phyloP scores from a whole-genome alignment of 2,888 invertebrate genomes.

The Chrysolina oricalcia region DNA sequence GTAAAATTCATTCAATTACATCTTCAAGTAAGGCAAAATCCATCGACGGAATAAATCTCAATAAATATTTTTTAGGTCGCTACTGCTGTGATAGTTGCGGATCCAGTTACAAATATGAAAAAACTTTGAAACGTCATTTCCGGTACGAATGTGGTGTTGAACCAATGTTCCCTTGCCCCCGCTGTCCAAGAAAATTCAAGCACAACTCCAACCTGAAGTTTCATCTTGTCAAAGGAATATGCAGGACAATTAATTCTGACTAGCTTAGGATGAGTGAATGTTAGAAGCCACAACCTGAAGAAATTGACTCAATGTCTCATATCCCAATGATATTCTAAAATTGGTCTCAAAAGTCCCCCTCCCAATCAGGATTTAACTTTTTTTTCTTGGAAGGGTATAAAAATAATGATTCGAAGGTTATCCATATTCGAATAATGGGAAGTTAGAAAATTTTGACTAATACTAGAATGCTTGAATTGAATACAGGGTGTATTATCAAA shows the following conservation, averaged over 20 bases:
- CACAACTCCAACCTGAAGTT: constrained; percentile 40
- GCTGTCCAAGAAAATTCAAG: constrained; percentile 53
- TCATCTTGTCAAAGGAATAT: constrained; percentile 6
- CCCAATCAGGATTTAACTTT: too few relatives aligned
- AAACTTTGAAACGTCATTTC: constrained; percentile 53
- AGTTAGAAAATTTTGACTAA: too few relatives aligned
- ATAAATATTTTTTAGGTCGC: constrained; percentile 1
- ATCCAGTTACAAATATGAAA: constrained; percentile 48
- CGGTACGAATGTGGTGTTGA: constrained; percentile 56
- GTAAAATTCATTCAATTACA: too few relatives aligned
- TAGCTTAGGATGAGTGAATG: background rate
- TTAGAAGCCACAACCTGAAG: background rate
- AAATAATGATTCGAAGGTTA: too few relatives aligned
- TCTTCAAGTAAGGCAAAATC: background rate
- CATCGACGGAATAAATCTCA: background rate
- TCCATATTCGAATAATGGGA: too few relatives aligned
- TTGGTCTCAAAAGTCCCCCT: too few relatives aligned
- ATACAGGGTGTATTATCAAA: too few relatives aligned
- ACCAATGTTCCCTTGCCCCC: constrained; percentile 51
- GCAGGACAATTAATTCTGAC: background rate
- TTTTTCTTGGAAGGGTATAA: too few relatives aligned
- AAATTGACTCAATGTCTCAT: too few relatives aligned
- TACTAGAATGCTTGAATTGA: too few relatives aligned
- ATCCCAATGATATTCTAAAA: too few relatives aligned
- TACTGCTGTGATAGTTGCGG: constrained; percentile 45